A percentile compares a stretch with the other conserved stretches of the same genome.
Conservation (phyloP, 2,113 vertebrate species). For the Craseonycteris thonglongyai region DNA sequence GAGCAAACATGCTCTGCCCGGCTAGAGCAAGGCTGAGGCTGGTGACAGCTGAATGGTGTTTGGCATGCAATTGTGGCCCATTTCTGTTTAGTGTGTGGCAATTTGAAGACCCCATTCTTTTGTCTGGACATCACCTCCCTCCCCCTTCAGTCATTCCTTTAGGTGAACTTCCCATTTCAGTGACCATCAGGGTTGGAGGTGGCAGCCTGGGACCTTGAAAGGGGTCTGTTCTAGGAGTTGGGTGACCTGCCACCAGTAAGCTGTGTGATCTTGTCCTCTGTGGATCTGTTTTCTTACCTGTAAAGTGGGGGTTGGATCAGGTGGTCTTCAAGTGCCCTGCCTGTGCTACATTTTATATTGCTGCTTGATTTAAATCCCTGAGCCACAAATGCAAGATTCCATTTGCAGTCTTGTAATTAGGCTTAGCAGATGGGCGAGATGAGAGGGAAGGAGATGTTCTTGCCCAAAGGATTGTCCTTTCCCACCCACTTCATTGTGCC, state of each 20-base stretch:
- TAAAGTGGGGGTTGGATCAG: background rate
- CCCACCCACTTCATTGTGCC: conserved; percentile 2
- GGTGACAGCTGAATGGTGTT: background rate
- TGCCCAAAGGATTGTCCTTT: background rate
- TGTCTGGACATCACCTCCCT: background rate
- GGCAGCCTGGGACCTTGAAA: background rate
- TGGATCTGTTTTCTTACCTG: background rate
- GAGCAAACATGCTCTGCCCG: background rate
- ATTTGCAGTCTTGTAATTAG: background rate
- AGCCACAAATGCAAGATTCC: background rate
- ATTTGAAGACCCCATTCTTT: background rate
- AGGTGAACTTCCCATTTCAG: background rate
- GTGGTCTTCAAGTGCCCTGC: background rate
- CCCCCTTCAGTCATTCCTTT: background rate
- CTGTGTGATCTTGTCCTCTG: background rate
- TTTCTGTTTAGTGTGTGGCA: background rate
- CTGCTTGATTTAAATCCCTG: background rate
- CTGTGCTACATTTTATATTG: background rate
- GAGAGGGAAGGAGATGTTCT: background rate
- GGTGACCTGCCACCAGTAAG: background rate
- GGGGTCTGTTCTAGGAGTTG: background rate
- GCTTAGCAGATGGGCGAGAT: background rate
- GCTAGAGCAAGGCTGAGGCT: background rate
- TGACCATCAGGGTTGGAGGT: background rate
- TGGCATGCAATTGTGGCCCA: background rate